Base-by-base conservation (phyloP, 2,888 invertebrate species). In the Caenorhabditis drosophilae region DNA sequence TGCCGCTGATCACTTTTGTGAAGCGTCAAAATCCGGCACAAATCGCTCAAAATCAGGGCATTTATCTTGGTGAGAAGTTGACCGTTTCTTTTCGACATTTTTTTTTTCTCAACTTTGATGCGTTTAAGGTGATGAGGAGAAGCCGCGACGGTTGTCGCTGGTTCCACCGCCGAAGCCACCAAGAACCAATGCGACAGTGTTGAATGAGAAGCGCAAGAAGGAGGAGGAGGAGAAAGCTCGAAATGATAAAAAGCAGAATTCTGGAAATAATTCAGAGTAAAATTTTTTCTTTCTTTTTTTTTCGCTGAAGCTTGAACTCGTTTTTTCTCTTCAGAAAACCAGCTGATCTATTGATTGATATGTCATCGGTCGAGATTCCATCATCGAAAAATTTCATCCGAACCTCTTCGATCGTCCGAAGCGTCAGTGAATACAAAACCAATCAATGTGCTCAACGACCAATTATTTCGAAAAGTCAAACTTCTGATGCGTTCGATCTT, bases 401-500 rank as follows among this genome's bases (percentile, higher is more conserved):
- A 23, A 51, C 50, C 20, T 53, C 67, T 16, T 78, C 84, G 16
- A 84, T 85, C 62, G 82, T 84, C 2, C 70, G 82, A 25, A 80
- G 78, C 59, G 77, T 80, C 35, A 82, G 83, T 44, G 83, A 84
- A 41, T 77, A 79, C 63, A 81, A 79, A 40, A 68, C 76, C 11
- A 68, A 41, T 40, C n/a, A 44, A 4, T 59, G 50, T 31, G 58
- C 40, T n/a, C 51, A 62, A 22, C 45, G 67, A 18, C 55, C 57
- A 12, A 63, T 63, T 50, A 72, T 76, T 34, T 59, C 72, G 11
- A 71, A 76, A 41, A 78, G 78, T 53, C 70, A 66, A 46, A 74
- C 75, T 2, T 73, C 77, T 16, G 75, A 78, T 48, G 70, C 73
- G 2, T 79, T 73, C 57, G 75, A 77, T 62, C 57, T 63, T 41